Base-by-base conservation (phyloP, 1,140 invertebrate species). In the Drosophila cardini region DNA sequence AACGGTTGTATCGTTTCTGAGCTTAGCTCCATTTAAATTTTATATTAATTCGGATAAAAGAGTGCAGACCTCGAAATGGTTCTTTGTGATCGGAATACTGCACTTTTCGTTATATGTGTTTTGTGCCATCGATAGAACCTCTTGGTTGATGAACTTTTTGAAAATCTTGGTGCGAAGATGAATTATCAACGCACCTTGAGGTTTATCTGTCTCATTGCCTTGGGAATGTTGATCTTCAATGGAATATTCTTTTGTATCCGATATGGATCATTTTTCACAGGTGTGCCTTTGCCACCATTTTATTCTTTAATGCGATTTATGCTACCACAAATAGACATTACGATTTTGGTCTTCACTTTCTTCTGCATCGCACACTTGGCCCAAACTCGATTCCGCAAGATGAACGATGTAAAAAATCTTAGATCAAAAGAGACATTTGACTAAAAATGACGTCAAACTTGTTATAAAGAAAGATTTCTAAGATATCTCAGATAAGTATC, bases 281-380 rank as follows among this genome's bases (percentile, higher is more conserved):
- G 21, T 91, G 80, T 58, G 90, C 91, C 9, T 15, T 45, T 92
- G 21, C 48, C 91, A 15, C 52, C 80, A 21, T 85, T 82, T 18
- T 84, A 89, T 21, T 26, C 21, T 5, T 26, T 26, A 26, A 1
- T 26, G 21, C 21, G 21, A 26, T 26, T 26, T 26, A 26, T 26
- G 21, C 48, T 92, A 65, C 90, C 91, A 5, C 90, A 92, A 60
- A 90, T 92, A 2, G 90, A 92, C 21, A 92, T 91, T 36, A 85
- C 82, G 8, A 63, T 92, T 2, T 85, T 91, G 89, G 87, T 92
- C 46, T 91, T 91, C 46, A 91, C 91, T 40, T 92, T 92, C 48
- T 70, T 91, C 0, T 91, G 90, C 53, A 91, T 78, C 40, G 90
- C 90, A 6, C 85, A 91, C 53, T 57, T 92, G 76, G 81, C 91